These are phyloP conservation scores for Spondyliosoma cantharus DNA, from an alignment of 2,797 vertebrate species.

Conservation along the genomic window DNA sequence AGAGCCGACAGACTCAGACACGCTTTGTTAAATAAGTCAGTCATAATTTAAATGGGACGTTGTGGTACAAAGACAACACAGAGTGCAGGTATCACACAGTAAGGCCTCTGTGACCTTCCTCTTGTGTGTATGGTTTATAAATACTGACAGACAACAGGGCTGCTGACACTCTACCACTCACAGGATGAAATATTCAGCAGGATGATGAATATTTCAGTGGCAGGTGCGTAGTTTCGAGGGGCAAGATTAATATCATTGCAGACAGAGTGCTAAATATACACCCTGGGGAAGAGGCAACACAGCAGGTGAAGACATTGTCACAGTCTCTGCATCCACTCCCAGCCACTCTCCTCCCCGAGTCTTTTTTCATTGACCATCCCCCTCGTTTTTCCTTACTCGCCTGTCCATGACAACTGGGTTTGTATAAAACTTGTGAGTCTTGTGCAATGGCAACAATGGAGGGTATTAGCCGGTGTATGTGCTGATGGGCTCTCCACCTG, in stretches of 20 bases:
- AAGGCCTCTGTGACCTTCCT: constrained; percentile 46
- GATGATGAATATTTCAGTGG: constrained; percentile 81
- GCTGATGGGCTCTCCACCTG: constrained; percentile 62
- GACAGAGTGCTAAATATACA: constrained; percentile 51
- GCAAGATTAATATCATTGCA: constrained; percentile 64
- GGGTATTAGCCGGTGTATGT: constrained; percentile 55
- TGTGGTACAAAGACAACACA: constrained; percentile 6
- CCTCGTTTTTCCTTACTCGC: constrained; percentile 19
- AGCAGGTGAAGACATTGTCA: background rate
- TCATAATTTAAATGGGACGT: constrained; percentile 19
- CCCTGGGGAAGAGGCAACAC: background rate
- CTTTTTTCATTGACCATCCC: constrained; percentile 12
- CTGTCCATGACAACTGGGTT: constrained; percentile 59
- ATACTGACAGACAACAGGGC: constrained; percentile 48
- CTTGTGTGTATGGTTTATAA: constrained; percentile 49
- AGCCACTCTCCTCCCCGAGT: background rate
- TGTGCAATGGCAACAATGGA: constrained; percentile 58
- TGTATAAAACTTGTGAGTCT: constrained; percentile 51
- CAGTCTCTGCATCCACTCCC: constrained; percentile 19
- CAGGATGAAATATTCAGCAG: constrained; percentile 81
- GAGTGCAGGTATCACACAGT: constrained; percentile 19
- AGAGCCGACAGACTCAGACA: constrained; percentile 39
- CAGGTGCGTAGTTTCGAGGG: constrained; percentile 60
- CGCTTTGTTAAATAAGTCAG: constrained; percentile 42
- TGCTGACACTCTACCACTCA: constrained; percentile 62